Evolutionary conservation across 2,888 invertebrate species (phyloP).

Genomic region (Lacanobia oleracea): DNA sequence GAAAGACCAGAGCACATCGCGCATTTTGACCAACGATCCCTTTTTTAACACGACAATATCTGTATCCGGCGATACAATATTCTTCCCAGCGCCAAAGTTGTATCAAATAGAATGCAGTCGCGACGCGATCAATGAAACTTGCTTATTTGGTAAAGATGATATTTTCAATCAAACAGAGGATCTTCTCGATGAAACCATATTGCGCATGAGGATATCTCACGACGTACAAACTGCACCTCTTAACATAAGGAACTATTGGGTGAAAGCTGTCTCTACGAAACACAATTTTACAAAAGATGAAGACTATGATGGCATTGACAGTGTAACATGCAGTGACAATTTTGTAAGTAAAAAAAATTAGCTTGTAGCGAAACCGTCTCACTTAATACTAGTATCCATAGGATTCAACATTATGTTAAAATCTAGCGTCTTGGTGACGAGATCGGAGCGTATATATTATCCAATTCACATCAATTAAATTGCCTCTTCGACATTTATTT

Average conservation of each 20-base stretch:
- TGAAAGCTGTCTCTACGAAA: constrained; percentile 77
- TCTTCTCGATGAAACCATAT: constrained; percentile 69
- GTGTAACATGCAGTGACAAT: constrained; percentile 80
- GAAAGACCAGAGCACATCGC: constrained; percentile 88
- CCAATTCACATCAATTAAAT: not conserved
- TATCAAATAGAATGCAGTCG: constrained; percentile 83
- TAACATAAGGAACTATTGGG: constrained; percentile 79
- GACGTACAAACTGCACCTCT: constrained; percentile 74
- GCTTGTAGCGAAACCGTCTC: not conserved
- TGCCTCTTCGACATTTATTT: constrained; percentile 15
- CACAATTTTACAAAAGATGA: constrained; percentile 74
- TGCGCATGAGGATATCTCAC: constrained; percentile 80
- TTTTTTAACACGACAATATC: constrained; percentile 90
- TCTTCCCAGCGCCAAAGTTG: constrained; percentile 91
- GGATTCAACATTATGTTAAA: constrained; percentile 2
- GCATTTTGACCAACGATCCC: constrained; percentile 90
- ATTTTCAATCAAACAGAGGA: constrained; percentile 77
- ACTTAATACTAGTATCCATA: no score
- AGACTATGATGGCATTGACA: constrained; percentile 77
- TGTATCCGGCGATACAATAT: constrained; percentile 88
- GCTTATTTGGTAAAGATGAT: constrained; percentile 81
- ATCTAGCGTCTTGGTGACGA: not conserved
- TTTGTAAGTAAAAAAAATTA: constrained; percentile 66
- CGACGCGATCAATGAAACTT: constrained; percentile 80
- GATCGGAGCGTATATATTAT: constrained; percentile 7